Evolutionary conservation across 2,113 vertebrate genomes (phyloP).

Genomic region (Dicerorhinus sumatrensis): DNA sequence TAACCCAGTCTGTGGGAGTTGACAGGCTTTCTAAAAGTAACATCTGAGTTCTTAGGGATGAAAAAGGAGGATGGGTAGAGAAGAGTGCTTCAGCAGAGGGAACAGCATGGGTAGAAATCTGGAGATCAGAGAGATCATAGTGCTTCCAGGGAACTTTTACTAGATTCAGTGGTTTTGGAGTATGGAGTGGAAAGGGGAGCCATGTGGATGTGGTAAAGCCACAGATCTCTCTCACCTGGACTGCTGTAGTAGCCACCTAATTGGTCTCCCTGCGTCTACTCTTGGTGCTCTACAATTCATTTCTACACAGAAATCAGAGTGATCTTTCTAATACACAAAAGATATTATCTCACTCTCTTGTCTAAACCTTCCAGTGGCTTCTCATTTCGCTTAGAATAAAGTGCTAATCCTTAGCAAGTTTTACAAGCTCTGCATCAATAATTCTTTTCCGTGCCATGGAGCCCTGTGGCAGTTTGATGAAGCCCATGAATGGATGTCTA

Average conservation of each 20-base stretch:
- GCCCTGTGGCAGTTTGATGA: neutral
- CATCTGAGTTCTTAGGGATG: neutral
- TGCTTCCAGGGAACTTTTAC: neutral
- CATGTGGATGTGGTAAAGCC: neutral
- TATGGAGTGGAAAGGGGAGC: neutral
- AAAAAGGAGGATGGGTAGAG: neutral
- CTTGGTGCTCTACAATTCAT: neutral
- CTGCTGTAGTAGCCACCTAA: neutral
- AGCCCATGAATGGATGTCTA: neutral
- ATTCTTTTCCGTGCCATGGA: neutral
- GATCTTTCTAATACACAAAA: neutral
- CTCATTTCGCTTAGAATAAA: neutral
- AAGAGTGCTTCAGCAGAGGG: neutral
- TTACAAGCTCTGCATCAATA: neutral
- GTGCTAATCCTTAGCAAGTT: neutral
- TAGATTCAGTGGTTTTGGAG: neutral
- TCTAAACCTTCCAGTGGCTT: neutral
- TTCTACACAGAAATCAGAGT: neutral
- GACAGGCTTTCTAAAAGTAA: neutral
- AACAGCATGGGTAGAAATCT: neutral
- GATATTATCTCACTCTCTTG: neutral
- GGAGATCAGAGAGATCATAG: neutral
- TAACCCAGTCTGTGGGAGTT: neutral
- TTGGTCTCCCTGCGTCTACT: neutral
- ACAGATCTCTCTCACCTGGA: neutral